Evolutionary conservation across 2,797 vertebrate species (phyloP).

Genomic region (Botia kubotai): DNA sequence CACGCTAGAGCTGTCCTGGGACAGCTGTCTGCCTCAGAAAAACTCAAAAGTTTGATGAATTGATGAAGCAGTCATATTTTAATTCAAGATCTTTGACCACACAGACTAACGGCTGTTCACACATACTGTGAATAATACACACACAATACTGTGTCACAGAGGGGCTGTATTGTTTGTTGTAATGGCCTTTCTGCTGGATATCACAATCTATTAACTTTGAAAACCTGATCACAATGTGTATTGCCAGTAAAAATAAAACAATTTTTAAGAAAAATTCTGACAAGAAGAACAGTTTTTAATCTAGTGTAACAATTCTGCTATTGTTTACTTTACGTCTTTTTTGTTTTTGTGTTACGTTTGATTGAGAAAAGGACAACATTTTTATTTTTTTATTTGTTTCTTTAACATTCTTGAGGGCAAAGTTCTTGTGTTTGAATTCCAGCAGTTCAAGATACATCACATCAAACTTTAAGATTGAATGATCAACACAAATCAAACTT

Average conservation of each 20-base stretch:
- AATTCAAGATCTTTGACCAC: constrained; percentile 43
- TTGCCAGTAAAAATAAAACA: background rate
- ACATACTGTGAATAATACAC: background rate
- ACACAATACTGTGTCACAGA: background rate
- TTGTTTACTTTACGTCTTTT: no score
- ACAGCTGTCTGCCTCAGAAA: constrained; percentile 28
- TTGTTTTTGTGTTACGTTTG: no score
- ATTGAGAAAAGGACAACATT: no score
- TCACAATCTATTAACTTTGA: background rate
- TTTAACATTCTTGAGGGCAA: no score
- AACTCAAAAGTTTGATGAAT: constrained; percentile 19
- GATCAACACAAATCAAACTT: no score
- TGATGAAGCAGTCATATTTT: constrained; percentile 37
- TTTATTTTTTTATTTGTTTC: no score
- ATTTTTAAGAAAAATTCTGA: no score
- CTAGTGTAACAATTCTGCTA: no score
- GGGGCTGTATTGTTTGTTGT: background rate
- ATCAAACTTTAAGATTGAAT: background rate
- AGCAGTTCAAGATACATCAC: background rate
- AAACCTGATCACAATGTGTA: background rate
- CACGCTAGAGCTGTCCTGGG: constrained; percentile 7
- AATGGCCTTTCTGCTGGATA: background rate
- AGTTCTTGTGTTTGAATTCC: no score
- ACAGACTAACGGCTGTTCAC: background rate
- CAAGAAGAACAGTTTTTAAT: no score